Evolutionary conservation across 2,113 vertebrate genomes (phyloP), one percentile per base, ranked within the genome.

Genomic region (Gallinago media): DNA sequence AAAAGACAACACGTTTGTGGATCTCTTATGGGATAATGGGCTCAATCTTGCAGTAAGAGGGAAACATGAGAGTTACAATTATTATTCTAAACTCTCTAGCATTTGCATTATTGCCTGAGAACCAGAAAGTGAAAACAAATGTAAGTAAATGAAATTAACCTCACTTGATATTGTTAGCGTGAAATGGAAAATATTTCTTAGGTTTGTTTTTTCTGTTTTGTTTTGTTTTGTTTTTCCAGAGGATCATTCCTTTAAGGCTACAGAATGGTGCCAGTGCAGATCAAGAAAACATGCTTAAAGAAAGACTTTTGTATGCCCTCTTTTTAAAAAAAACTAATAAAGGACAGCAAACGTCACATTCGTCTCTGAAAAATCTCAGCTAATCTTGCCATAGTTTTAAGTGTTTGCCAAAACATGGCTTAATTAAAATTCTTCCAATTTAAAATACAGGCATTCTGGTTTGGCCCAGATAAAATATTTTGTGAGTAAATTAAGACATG

Each of bases 51-150:
- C 38, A 80, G 59, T 63, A 85, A 8, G 31, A 36, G 4, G 9
- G 36, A 56, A 67, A 47, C 32, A 3, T 40, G 11, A 27, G 12
- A 70, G 23, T 84, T 84, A 25, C 6, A 76, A 31, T 56, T 68
- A 20, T 54, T 80, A 26, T 40, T 86, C 17, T 42, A 83, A 74
- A 23, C 9, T 79, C 49, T n/a, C 13, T 52, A 68, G 27, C 8
- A 68, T 88, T 91, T 88, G 23, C 19, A 6, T 70, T 93, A 36
- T 70, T 92, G 42, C 50, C 50, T 84, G 49, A 94, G 66, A 96
- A 93, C 12, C 12, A 90, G 36, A 89, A 89, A 86, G 47, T 94
- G 46, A 86, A 96, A 95, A 88, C 78, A 95, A 88, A 77, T 77
- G 5, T 66, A 90, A 91, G 34, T 67, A 85, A 96, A 91, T 21